Base-by-base conservation (phyloP, 2,797 vertebrate species). In the Sibirionetta formosa region DNA sequence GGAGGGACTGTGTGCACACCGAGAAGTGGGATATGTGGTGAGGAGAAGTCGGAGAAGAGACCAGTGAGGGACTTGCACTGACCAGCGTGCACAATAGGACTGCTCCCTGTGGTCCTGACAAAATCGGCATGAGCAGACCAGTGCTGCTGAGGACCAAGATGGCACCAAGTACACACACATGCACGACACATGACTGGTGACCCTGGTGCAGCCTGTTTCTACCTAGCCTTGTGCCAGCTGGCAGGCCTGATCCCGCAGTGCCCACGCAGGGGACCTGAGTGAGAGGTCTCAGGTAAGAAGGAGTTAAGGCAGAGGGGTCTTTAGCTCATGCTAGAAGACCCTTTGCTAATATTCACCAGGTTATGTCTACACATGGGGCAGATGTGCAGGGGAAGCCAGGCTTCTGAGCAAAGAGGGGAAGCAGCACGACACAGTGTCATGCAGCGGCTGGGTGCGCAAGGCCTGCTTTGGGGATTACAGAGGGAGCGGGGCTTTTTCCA, bases 401-500 rank as follows among this genome's bases (percentile, higher is more conserved):
- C 48, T 33, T 61, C n/a, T 26, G 50, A 53, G 77, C 6, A 13
- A 44, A 91, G 73, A 50, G 3, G 0, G 38, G 82, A 84, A 82
- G 77, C 86, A 91, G 73, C 42, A 9, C 1, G 36, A 64, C 7
- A 2, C 40, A 65, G 57, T 11, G n/a, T 51, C 3, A 1, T 24
- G 31, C 44, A 51, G 71, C 7, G 8, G 73, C 0, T 42, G 0
- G 51, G 51, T 7, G 4, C 27, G 36, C 57, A 58, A 89, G 72
- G 50, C 53, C 77, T 46, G 64, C 11, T 1, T 0, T 35, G 71
- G 24, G 53, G 81, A 91, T 95, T 93, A 92, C 61, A 0, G 0
- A 85, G 56, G 51, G n/a, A 94, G 65, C 14, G 46, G 57, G 81
- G 58, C 65, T 66, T 78, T 93, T 93, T 92, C 95, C 90, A 91